Evolutionary conservation across 92 coral and sea anemone genomes (phyloP).

Genomic region (Anthopleura xanthogrammica): DNA sequence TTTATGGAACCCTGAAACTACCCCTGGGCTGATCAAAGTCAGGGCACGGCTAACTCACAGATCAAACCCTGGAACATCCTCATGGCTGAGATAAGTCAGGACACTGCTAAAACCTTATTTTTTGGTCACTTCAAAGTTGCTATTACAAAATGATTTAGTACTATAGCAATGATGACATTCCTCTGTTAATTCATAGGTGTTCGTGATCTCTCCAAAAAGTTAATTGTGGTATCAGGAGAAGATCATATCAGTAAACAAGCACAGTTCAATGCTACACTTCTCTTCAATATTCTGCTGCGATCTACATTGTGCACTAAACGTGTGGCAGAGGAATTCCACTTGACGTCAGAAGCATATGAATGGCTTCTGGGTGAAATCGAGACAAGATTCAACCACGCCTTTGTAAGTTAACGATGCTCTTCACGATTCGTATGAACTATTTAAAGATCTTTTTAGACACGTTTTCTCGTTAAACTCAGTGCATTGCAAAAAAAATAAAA

Average conservation of each 20-base stretch:
- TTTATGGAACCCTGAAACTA: too few relatives aligned
- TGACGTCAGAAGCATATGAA: constrained; percentile 96
- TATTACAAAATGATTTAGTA: neutral
- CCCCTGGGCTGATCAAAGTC: too few relatives aligned
- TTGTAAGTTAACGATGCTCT: constrained; percentile 42
- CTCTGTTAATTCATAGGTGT: constrained; percentile 40
- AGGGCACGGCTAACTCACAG: too few relatives aligned
- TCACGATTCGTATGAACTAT: neutral
- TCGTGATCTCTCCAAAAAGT: constrained; percentile 89
- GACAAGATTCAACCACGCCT: constrained; percentile 89
- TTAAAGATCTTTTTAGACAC: too few relatives aligned
- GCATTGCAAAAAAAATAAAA: too few relatives aligned
- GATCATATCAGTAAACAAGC: constrained; percentile 99
- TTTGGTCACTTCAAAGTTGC: neutral
- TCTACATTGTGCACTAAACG: constrained; percentile 94
- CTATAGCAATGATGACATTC: neutral
- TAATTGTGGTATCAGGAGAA: constrained; percentile 88
- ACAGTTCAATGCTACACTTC: constrained; percentile 93
- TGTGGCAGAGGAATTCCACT: constrained; percentile 91
- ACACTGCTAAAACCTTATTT: neutral
- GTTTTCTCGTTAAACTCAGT: too few relatives aligned
- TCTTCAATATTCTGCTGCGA: constrained; percentile 88
- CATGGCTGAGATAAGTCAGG: too few relatives aligned
- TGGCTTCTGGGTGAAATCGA: constrained; percentile 99
- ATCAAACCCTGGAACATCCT: too few relatives aligned